A percentile compares a stretch with the other conserved stretches of the same genome.
Evolutionary conservation across 2,888 invertebrate genomes (phyloP).

Genomic region (Dugesia japonica): DNA sequence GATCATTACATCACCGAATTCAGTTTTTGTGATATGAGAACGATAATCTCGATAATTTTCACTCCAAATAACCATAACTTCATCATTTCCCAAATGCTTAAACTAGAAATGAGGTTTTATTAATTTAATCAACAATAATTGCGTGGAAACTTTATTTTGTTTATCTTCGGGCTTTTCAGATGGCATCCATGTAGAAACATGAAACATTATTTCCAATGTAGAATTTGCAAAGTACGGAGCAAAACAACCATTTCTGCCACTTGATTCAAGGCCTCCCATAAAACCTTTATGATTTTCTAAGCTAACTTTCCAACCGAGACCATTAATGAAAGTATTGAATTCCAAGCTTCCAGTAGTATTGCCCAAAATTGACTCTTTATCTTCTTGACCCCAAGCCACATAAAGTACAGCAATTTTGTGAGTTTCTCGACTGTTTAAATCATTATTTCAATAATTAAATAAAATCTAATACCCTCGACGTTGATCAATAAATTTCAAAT

Average conservation of each 20-base stretch:
- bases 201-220: slow-evolving; percentile 80
- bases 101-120: too few species aligned
- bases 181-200: slow-evolving; percentile 91
- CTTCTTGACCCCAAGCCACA: slow-evolving; percentile 85
- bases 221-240: slow-evolving; percentile 87
- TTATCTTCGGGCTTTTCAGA: slow-evolving; percentile 55
- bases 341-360: slow-evolving; percentile 78
- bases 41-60: slow-evolving; percentile 87
- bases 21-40: slow-evolving; percentile 86
- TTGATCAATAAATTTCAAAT: background rate
- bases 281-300: slow-evolving; percentile 84
- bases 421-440: slow-evolving; percentile 44
- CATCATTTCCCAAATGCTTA: slow-evolving; percentile 86
- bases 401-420: slow-evolving; percentile 76
- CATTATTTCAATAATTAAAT: background rate
- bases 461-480: background rate
- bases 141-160: slow-evolving; percentile 9
- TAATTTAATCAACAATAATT: slow-evolving; percentile 38
- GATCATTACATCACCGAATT: slow-evolving; percentile 94
- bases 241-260: slow-evolving; percentile 61
- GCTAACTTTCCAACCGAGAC: slow-evolving; percentile 58
- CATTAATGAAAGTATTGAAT: slow-evolving; percentile 62
- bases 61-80: slow-evolving; percentile 96
- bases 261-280: slow-evolving; percentile 70
- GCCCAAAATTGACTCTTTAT: slow-evolving; percentile 74